Evolutionary conservation across 2,797 vertebrate genomes (phyloP).

Genomic region (Lacerta bilineata): DNA sequence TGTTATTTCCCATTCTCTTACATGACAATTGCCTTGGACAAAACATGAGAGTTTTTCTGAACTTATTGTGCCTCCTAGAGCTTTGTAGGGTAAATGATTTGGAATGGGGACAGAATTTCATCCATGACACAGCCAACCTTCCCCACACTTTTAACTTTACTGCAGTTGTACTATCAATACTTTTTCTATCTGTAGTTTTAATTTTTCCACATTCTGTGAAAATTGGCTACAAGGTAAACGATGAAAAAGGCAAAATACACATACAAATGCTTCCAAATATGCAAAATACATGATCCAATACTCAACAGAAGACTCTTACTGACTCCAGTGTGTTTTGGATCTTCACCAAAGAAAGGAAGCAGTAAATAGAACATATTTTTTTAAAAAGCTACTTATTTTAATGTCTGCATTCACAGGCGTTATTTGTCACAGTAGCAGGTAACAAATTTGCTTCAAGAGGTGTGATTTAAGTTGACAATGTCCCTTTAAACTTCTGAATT

Average conservation of each 20-base stretch:
- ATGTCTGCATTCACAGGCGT: conserved; percentile 68
- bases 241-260: background rate
- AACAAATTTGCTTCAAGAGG: conserved; percentile 68
- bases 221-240: conserved; percentile 26
- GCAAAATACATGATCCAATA: conserved; percentile 15
- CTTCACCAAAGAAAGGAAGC: conserved; percentile 55
- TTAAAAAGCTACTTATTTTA: conserved; percentile 43
- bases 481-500: conserved; percentile 82
- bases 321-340: conserved; percentile 34
- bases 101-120: background rate
- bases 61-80: background rate
- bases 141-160: background rate
- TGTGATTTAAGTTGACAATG: conserved; percentile 76
- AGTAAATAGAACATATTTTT: conserved; percentile 35
- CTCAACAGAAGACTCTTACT: conserved; percentile 28
- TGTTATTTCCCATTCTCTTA: background rate
- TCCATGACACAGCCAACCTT: background rate
- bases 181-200: background rate
- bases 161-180: background rate
- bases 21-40: background rate
- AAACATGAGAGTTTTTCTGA: background rate
- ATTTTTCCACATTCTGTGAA: background rate
- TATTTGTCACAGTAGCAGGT: conserved; percentile 69
- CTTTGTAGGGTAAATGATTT: background rate
- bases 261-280: conserved; percentile 42